These are phyloP conservation scores for Carcina quercana DNA, from an alignment of 2,888 invertebrate genomes.

Conservation along the genomic window DNA sequence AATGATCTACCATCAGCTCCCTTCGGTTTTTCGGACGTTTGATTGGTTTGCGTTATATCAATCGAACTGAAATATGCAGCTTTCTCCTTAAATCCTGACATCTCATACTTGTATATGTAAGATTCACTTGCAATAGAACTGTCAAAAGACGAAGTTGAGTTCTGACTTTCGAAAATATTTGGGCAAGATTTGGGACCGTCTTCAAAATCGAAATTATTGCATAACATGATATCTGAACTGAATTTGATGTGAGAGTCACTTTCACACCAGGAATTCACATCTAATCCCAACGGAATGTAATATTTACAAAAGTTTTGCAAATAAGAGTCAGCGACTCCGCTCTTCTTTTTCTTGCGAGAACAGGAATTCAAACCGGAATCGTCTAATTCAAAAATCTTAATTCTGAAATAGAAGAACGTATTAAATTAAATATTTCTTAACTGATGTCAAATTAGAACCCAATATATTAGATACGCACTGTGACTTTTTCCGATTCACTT, in stretches of 20 bases:
- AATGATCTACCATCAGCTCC: too few relatives aligned
- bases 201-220: conserved; percentile 23
- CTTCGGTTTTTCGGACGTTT: too few relatives aligned
- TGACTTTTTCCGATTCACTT: too few relatives aligned
- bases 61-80: too few relatives aligned
- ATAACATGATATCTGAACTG: conserved; percentile 30
- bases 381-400: conserved; percentile 34
- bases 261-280: conserved; percentile 36
- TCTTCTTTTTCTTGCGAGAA: conserved; percentile 17
- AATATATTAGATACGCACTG: conserved; percentile 47
- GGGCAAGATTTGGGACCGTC: conserved; percentile 43
- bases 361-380: conserved; percentile 30
- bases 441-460: neutral
- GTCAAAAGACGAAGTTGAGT: conserved; percentile 26
- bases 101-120: too few relatives aligned
- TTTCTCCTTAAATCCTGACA: conserved; percentile 18
- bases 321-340: conserved; percentile 47
- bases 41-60: too few relatives aligned
- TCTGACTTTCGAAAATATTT: conserved; percentile 43
- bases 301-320: conserved; percentile 46
- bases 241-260: conserved; percentile 38
- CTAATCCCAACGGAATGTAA: conserved; percentile 39
- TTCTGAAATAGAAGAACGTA: conserved; percentile 25
- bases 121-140: too few relatives aligned
- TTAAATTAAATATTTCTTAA: neutral